phyloP scores from a whole-genome alignment of 2,797 vertebrate genomes.

The Brachymystax lenok region DNA sequence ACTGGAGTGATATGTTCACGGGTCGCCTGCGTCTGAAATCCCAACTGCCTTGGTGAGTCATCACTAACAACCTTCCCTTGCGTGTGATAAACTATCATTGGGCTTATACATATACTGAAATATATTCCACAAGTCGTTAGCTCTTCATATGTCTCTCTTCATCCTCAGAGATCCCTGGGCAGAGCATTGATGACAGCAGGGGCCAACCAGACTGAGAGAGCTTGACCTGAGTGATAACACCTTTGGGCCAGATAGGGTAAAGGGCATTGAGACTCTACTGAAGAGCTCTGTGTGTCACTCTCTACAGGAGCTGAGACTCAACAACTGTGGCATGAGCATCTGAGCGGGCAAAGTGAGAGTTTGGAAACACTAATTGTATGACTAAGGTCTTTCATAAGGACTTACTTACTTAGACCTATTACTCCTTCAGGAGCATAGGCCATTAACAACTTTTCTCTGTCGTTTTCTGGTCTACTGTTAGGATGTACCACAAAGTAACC shows the following conservation, averaged over 20 bases:
- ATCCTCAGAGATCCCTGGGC: conserved; percentile 82
- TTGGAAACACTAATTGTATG: neutral
- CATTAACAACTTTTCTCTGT: neutral
- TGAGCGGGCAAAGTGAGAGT: conserved; percentile 90
- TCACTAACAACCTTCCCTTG: neutral
- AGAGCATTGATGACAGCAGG: conserved; percentile 86
- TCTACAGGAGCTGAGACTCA: conserved; percentile 86
- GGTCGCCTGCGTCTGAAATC: conserved; percentile 94
- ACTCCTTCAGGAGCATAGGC: too few species aligned
- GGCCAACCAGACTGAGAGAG: conserved; percentile 81
- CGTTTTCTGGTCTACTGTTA: neutral
- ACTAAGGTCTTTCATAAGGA: neutral
- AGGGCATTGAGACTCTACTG: conserved; percentile 87
- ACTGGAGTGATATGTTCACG: conserved; percentile 98
- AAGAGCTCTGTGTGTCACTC: conserved; percentile 88
- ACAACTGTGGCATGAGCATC: too few species aligned
- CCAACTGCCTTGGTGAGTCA: conserved; percentile 87
- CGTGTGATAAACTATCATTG: too few species aligned
- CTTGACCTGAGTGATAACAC: conserved; percentile 97
- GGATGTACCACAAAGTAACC: neutral
- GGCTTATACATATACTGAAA: neutral
- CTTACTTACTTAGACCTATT: too few species aligned
- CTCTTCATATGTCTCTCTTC: neutral
- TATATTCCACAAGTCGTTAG: neutral
- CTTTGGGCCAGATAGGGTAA: conserved; percentile 93